Percentiles rank a stretch among this genome's conserved stretches.
phyloP scores from a whole-genome alignment of 2,888 invertebrate species.

The Danaus chrysippus region DNA sequence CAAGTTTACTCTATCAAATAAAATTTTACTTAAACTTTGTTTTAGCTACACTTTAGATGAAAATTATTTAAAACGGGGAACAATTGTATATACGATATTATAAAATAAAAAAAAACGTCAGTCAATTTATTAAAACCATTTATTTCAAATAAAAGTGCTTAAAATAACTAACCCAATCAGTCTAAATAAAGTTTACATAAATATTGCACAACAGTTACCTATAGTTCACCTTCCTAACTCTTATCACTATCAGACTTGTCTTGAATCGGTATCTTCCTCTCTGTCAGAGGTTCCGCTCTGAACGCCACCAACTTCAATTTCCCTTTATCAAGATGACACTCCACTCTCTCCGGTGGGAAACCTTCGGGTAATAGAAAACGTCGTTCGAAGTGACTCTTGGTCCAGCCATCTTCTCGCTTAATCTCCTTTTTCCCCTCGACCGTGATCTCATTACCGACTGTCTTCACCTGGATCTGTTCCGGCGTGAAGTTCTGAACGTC shows the following conservation, averaged over 20 bases:
- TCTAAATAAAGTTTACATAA: constrained; percentile 7
- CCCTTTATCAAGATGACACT: constrained; percentile 88
- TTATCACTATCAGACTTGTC: constrained; percentile 42
- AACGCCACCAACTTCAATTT: constrained; percentile 84
- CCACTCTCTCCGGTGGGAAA: constrained; percentile 85
- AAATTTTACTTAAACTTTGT: too few relatives aligned
- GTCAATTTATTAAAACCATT: background rate
- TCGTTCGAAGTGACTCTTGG: constrained; percentile 86
- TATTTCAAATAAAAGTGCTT: background rate
- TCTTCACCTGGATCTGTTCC: constrained; percentile 88
- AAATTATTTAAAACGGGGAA: too few relatives aligned
- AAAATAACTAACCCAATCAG: constrained; percentile 11
- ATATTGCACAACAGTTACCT: background rate
- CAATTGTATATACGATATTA: background rate
- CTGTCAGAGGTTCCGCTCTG: constrained; percentile 57
- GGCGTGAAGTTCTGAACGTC: constrained; percentile 90
- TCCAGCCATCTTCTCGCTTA: constrained; percentile 85
- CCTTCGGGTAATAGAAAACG: constrained; percentile 87
- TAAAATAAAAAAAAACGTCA: background rate
- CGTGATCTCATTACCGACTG: constrained; percentile 83
- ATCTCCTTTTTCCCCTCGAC: constrained; percentile 90
- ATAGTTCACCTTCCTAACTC: constrained; percentile 7
- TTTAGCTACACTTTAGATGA: too few relatives aligned
- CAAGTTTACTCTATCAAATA: too few relatives aligned
- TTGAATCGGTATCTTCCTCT: constrained; percentile 58